phyloP scores from a whole-genome alignment of 2,888 invertebrate species.

The Trichogramma evanescens region DNA sequence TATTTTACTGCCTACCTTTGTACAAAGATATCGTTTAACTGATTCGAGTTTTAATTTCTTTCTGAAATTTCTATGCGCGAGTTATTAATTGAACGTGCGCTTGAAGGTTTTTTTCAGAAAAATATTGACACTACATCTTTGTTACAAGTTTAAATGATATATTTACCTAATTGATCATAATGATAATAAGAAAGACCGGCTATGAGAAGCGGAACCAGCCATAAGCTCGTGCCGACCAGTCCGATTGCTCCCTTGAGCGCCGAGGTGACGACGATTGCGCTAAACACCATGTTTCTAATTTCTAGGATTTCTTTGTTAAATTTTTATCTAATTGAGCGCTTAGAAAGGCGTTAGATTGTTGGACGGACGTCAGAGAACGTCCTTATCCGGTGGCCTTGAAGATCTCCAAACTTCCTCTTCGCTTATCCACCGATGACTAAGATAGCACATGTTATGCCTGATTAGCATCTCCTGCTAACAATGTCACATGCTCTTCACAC shows the following conservation, averaged over 20 bases:
- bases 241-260: constrained; percentile 69
- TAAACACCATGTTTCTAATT: constrained; percentile 59
- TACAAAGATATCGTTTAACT: too few species aligned
- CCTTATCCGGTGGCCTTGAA: constrained; percentile 18
- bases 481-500: too few species aligned
- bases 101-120: not conserved
- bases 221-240: constrained; percentile 68
- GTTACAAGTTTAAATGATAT: not conserved
- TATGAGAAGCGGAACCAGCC: constrained; percentile 76
- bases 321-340: not conserved
- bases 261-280: constrained; percentile 68
- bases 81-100: too few species aligned
- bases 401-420: constrained; percentile 20
- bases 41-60: too few species aligned
- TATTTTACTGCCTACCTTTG: too few species aligned
- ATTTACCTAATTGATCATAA: constrained; percentile 58
- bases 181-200: constrained; percentile 76
- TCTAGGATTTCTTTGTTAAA: not conserved
- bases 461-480: too few species aligned
- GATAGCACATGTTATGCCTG: constrained; percentile 18
- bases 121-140: not conserved
- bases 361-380: constrained; percentile 1
- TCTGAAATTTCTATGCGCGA: too few species aligned
- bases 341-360: not conserved
- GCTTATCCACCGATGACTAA: constrained; percentile 9